phyloP scores from a whole-genome alignment of 2,113 vertebrate genomes.

The Epinephelus fuscoguttatus region DNA sequence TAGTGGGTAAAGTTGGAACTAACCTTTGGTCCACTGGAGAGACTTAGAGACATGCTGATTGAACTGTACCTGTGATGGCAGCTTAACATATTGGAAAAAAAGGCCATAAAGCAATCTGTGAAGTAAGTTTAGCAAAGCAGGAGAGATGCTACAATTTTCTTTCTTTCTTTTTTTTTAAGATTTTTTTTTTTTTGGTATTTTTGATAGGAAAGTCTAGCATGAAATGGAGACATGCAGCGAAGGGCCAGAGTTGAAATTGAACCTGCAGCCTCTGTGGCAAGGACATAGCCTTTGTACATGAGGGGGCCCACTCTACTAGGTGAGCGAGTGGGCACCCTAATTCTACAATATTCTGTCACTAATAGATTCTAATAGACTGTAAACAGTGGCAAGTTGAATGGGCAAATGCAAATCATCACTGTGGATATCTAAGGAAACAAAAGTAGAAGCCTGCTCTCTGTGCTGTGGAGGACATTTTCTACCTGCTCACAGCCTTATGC shows the following conservation, averaged over 20 bases:
- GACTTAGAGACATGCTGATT: background rate
- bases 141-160: too few species aligned
- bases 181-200: background rate
- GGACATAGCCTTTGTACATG: too few species aligned
- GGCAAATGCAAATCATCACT: background rate
- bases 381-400: too few species aligned
- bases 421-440: background rate
- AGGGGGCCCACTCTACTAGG: too few species aligned
- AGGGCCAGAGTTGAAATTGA: too few species aligned
- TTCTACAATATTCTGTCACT: too few species aligned
- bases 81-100: background rate
- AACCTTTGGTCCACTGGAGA: background rate
- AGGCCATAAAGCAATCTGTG: background rate
- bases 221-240: too few species aligned
- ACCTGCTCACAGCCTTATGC: background rate
- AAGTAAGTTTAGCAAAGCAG: background rate
- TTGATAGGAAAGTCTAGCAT: background rate
- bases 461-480: background rate
- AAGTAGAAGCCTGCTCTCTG: background rate
- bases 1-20: slow-evolving; percentile 44
- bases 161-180: background rate
- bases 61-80: background rate
- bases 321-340: too few species aligned
- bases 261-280: too few species aligned
- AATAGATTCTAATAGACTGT: too few species aligned